Evolutionary conservation across 2,113 vertebrate genomes (phyloP).

Genomic region (Tenrec ecaudatus): DNA sequence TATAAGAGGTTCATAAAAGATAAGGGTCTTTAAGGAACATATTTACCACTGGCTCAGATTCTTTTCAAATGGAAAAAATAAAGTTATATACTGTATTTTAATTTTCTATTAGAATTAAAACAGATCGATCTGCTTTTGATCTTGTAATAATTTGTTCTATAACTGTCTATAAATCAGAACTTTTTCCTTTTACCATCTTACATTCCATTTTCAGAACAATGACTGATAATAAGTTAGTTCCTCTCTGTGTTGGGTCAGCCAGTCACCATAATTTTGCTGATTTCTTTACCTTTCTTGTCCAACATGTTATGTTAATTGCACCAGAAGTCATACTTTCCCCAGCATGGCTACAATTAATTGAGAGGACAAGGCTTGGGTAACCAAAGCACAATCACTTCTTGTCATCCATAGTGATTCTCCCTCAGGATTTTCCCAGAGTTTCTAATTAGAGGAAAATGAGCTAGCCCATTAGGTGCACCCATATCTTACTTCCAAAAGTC

Average conservation of each 20-base stretch:
- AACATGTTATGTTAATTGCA: slow-evolving; percentile 70
- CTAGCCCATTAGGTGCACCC: slow-evolving; percentile 51
- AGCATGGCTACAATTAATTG: slow-evolving; percentile 79
- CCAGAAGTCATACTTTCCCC: slow-evolving; percentile 73
- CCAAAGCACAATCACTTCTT: slow-evolving; percentile 77
- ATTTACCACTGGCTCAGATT: no score
- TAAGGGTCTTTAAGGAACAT: no score
- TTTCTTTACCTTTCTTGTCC: slow-evolving; percentile 73
- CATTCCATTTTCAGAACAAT: slow-evolving; percentile 52
- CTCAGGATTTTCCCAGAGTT: slow-evolving; percentile 71
- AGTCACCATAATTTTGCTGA: slow-evolving; percentile 51
- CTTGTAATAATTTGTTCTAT: neutral
- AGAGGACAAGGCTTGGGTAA: slow-evolving; percentile 66
- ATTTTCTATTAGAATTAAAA: no score
- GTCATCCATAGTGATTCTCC: slow-evolving; percentile 65
- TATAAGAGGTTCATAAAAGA: no score
- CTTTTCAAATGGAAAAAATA: no score
- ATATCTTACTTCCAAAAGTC: slow-evolving; percentile 57
- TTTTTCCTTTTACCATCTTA: slow-evolving; percentile 55
- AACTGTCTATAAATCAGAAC: slow-evolving; percentile 53
- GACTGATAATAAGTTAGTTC: slow-evolving; percentile 54
- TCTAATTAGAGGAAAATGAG: slow-evolving; percentile 79
- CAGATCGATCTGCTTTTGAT: neutral
- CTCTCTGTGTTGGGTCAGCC: slow-evolving; percentile 66
- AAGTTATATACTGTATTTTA: no score